Evolutionary conservation across 2,797 vertebrate genomes (phyloP), one percentile per base, ranked within the genome.

Genomic region (Phrynocephalus forsythii): DNA sequence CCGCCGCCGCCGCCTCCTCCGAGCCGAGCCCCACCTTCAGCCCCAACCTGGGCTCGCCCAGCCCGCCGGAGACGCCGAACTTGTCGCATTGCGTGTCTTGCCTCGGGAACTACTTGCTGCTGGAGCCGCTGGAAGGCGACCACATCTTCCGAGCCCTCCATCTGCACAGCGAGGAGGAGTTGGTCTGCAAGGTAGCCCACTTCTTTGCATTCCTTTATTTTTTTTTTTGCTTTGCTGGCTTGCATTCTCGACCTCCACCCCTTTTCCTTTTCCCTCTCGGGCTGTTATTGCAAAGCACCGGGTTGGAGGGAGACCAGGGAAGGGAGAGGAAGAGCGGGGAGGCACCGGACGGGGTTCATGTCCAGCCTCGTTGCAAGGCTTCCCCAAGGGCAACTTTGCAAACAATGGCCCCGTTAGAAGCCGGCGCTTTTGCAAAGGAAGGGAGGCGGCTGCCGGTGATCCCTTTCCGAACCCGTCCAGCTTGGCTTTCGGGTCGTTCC

Each of bases 61-160:
- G 98, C 96, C 99, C 99, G 91, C 99, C 99, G 48, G 99, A 99
- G 97, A 99, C 98, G 95, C 99, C 99, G 86, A 98, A 98, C 98
- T 97, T 98, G 95, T 98, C 98, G 97, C 98, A 99, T 97, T 99
- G 99, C 97, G 98, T 99, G 97, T 99, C 98, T 95, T 98, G 98
- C 97, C 98, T 99, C 96, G 99, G 98, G 97, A 98, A 98, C 96
- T 99, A 99, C 98, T 98, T 99, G 96, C 96, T 99, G 97, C 96
- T 99, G 98, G 99, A 99, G 96, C 98, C 99, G 91, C 97, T 99
- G 96, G 99, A 99, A 96, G 98, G 99, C 95, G 98, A 99, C 97
- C 98, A 98, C 98, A 98, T 99, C 96, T 98, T 99, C 93, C 97
- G 99, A 95, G 98, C 98, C 84, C 97, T 98, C 94, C 98, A 99